These are phyloP conservation scores for Pyrocephalus nanus DNA, from an alignment of 2,797 vertebrate genomes.

Conservation along the genomic window DNA sequence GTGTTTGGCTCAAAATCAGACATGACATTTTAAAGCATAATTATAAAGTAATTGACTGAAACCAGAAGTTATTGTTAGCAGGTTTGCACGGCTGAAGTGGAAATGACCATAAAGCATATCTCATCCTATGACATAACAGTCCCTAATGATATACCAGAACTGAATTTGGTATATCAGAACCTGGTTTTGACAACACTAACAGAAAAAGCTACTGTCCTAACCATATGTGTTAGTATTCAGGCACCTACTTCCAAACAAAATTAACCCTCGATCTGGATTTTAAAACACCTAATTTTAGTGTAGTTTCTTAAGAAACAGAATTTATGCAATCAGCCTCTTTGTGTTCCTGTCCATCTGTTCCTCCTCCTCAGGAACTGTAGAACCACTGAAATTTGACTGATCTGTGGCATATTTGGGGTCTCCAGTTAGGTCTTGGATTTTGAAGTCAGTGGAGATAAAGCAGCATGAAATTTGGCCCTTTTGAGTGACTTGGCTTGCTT, in stretches of 20 bases:
- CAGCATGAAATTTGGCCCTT: background rate
- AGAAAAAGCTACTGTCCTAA: background rate
- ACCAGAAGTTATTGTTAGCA: conserved; percentile 6
- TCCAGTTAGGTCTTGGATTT: background rate
- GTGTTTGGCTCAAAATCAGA: conserved; percentile 25
- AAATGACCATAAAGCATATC: background rate
- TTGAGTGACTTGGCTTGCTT: background rate
- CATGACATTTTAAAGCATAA: conserved; percentile 4
- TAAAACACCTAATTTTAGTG: conserved; percentile 22
- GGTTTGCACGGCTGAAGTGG: background rate
- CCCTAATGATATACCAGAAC: background rate
- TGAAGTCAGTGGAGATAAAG: background rate
- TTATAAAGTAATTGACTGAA: conserved; percentile 47
- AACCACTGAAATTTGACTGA: conserved; percentile 26
- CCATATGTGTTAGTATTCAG: background rate
- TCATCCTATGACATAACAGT: background rate
- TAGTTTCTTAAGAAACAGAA: background rate
- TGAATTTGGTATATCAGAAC: background rate
- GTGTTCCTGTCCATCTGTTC: conserved; percentile 50
- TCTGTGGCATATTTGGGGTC: background rate
- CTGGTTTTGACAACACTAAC: background rate
- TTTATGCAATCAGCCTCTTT: conserved; percentile 32
- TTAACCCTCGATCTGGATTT: background rate
- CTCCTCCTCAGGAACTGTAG: background rate
- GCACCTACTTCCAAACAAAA: conserved; percentile 1